Evolutionary conservation across 2,113 vertebrate species (phyloP).

Genomic region (Xiphophorus couchianus): DNA sequence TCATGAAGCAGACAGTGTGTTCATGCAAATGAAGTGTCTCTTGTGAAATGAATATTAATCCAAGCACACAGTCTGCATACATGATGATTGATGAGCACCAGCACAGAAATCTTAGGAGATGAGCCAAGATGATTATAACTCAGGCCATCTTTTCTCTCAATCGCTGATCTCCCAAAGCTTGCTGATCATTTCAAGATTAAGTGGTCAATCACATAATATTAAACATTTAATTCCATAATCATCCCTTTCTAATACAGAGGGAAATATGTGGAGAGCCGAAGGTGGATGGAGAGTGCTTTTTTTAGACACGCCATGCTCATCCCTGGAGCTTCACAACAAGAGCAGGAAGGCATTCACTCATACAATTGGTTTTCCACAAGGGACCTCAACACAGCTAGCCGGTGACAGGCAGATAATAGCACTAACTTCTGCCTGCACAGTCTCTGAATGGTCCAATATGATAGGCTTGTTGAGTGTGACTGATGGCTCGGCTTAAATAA

Average conservation of each 20-base stretch:
- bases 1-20: slow-evolving; percentile 64
- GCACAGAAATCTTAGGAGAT: slow-evolving; percentile 60
- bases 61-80: slow-evolving; percentile 57
- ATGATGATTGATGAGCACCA: slow-evolving; percentile 67
- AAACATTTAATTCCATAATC: slow-evolving; percentile 35
- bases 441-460: slow-evolving; percentile 62
- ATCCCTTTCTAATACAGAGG: slow-evolving; percentile 21
- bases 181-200: slow-evolving; percentile 28
- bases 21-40: slow-evolving; percentile 72
- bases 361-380: slow-evolving; percentile 70
- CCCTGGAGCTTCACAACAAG: slow-evolving; percentile 53
- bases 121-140: slow-evolving; percentile 61
- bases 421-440: slow-evolving; percentile 70
- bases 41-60: slow-evolving; percentile 68
- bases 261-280: slow-evolving; percentile 46
- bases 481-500: slow-evolving; percentile 72
- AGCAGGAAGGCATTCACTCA: slow-evolving; percentile 65
- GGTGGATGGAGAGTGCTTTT: slow-evolving; percentile 52
- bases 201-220: slow-evolving; percentile 21
- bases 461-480: slow-evolving; percentile 77
- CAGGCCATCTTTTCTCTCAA: slow-evolving; percentile 33
- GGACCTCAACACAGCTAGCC: slow-evolving; percentile 65
- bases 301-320: slow-evolving; percentile 38
- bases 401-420: slow-evolving; percentile 75
- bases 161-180: slow-evolving; percentile 17